phyloP scores from a whole-genome alignment of 1,140 invertebrate genomes.

The Archivesica marissinica region DNA sequence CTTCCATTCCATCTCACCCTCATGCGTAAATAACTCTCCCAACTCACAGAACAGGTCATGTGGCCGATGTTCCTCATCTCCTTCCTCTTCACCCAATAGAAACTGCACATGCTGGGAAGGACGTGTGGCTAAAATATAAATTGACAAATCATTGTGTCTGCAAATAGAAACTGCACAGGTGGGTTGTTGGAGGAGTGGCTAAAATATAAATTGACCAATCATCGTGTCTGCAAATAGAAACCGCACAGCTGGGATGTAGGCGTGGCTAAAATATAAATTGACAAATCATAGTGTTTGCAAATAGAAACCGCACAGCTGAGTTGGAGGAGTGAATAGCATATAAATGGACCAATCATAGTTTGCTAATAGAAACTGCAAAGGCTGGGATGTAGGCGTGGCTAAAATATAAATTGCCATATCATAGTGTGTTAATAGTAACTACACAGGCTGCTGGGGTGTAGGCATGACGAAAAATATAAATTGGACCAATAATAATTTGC shows the following conservation, averaged over 20 bases:
- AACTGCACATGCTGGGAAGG: slow-evolving; percentile 90
- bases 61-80: slow-evolving; percentile 85
- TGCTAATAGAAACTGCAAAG: slow-evolving; percentile 96
- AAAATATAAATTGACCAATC: too few relatives aligned
- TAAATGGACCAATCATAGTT: too few relatives aligned
- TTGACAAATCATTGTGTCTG: slow-evolving; percentile 13
- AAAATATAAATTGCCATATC: slow-evolving; percentile 39
- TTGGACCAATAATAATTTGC: too few relatives aligned
- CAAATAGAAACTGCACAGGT: too few relatives aligned
- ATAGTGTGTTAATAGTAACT: too few relatives aligned
- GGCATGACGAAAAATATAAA: too few relatives aligned
- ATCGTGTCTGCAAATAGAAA: slow-evolving; percentile 98
- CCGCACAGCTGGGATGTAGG: slow-evolving; percentile 87
- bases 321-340: too few relatives aligned
- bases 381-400: slow-evolving; percentile 80
- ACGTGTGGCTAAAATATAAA: slow-evolving; percentile 74
- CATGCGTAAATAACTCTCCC: slow-evolving; percentile 93
- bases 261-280: slow-evolving; percentile 69
- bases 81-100: slow-evolving; percentile 95
- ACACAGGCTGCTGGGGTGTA: too few relatives aligned
- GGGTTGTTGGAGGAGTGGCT: too few relatives aligned
- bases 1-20: slow-evolving; percentile 95
- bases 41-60: slow-evolving; percentile 94
- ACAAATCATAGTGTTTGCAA: slow-evolving; percentile 17
- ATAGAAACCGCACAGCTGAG: too few relatives aligned